Percentiles rank a stretch among this genome's conserved stretches.
phyloP scores from a whole-genome alignment of 2,888 invertebrate species.

The Athalia circularis region DNA sequence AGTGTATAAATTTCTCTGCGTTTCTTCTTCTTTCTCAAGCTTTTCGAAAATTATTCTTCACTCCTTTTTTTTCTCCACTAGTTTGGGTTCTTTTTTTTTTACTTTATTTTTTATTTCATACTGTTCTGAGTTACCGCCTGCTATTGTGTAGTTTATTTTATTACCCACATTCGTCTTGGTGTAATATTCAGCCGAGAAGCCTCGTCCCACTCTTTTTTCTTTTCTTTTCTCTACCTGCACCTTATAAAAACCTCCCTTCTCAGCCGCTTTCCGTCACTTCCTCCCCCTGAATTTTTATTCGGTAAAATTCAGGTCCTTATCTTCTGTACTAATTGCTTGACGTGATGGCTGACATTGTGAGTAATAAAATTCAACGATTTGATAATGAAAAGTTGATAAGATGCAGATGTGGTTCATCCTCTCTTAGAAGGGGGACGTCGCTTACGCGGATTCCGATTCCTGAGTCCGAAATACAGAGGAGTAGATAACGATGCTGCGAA shows the following conservation, averaged over 20 bases:
- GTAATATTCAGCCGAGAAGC: conserved; percentile 61
- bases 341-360: no score
- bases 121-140: conserved; percentile 49
- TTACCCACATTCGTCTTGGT: conserved; percentile 65
- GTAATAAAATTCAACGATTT: no score
- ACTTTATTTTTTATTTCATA: conserved; percentile 3
- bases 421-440: no score
- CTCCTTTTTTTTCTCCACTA: background rate
- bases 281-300: no score
- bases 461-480: no score
- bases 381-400: no score
- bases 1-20: background rate
- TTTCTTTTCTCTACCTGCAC: background rate
- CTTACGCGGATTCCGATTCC: no score
- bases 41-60: conserved; percentile 15
- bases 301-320: no score
- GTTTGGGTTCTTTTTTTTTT: background rate
- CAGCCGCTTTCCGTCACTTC: background rate
- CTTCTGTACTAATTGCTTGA: no score
- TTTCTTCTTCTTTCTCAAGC: background rate
- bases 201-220: conserved; percentile 20
- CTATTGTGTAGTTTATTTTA: conserved; percentile 68
- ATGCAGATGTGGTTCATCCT: no score
- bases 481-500: no score
- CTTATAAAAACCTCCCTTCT: conserved; percentile 8